These are phyloP conservation scores for Lasioglossum pauxillum DNA, from an alignment of 2,888 invertebrate genomes.

Conservation along the genomic window DNA sequence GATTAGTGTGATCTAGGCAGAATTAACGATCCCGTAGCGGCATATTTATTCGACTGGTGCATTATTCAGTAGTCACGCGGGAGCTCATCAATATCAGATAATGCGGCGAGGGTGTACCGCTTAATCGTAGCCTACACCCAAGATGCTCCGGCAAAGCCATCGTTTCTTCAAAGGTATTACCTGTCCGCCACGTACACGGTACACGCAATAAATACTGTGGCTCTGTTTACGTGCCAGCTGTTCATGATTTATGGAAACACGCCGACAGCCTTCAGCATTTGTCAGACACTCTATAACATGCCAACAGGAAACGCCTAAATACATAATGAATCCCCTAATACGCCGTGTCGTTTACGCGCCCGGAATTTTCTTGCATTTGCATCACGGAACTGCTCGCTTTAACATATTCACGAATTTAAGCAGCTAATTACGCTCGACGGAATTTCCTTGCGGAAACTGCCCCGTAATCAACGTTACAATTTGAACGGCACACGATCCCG, in stretches of 20 bases:
- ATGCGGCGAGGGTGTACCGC: conserved; percentile 16
- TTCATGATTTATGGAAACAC: conserved; percentile 40
- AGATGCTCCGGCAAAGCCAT: not conserved
- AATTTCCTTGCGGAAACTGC: not conserved
- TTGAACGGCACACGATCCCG: not conserved
- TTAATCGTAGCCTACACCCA: conserved; percentile 10
- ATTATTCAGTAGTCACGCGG: conserved; percentile 13
- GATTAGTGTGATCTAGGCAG: conserved; percentile 2
- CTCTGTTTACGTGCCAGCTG: conserved; percentile 21
- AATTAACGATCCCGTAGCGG: not conserved
- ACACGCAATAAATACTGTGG: conserved; percentile 29
- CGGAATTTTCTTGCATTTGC: conserved; percentile 15
- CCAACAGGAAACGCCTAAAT: not conserved
- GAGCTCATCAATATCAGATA: conserved; percentile 25
- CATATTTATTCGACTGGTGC: not conserved
- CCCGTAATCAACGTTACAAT: not conserved
- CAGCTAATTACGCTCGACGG: not conserved
- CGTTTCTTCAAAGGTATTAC: conserved; percentile 22
- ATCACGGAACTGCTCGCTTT: not conserved
- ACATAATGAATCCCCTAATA: conserved; percentile 19
- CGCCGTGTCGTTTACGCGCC: not conserved
- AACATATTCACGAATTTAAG: not conserved
- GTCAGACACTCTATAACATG: conserved; percentile 18
- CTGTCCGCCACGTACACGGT: conserved; percentile 3
- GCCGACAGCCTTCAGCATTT: conserved; percentile 21